Percentiles rank a stretch among this genome's conserved stretches.
Evolutionary conservation across 37 sponge, comb jelly and placozoan genomes (phyloP).

Genomic region (Ephydatia muelleri): DNA sequence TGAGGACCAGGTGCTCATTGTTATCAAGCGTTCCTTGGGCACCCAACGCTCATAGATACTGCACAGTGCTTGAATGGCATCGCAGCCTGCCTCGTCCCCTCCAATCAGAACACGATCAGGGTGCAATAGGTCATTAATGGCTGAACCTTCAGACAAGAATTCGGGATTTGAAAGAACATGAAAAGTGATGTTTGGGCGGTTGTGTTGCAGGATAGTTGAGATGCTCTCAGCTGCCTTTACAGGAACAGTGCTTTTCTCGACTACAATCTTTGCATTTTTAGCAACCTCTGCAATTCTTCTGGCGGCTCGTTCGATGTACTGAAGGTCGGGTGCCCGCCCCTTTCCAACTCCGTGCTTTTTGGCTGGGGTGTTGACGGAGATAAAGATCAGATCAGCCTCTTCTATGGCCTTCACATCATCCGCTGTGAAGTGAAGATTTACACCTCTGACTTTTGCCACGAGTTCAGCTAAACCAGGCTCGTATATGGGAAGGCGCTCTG

Average conservation of each 20-base stretch:
- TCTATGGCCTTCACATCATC: slow-evolving; percentile 60
- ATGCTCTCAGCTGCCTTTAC: slow-evolving; percentile 93
- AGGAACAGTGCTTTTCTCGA: slow-evolving; percentile 96
- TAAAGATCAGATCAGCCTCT: slow-evolving; percentile 90
- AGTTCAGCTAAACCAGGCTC: slow-evolving; percentile 89
- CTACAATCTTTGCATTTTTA: slow-evolving; percentile 76
- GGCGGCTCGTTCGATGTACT: slow-evolving; percentile 89
- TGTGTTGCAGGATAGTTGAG: slow-evolving; percentile 64
- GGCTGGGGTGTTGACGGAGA: slow-evolving; percentile 95
- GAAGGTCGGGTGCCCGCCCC: slow-evolving; percentile 88
- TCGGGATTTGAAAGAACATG: slow-evolving; percentile 95
- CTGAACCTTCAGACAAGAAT: slow-evolving; percentile 93
- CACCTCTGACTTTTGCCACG: slow-evolving; percentile 70
- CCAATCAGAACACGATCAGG: slow-evolving; percentile 96
- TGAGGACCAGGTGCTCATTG: slow-evolving; percentile 88
- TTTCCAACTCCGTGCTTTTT: slow-evolving; percentile 89
- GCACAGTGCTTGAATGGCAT: slow-evolving; percentile 66
- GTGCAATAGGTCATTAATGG: slow-evolving; percentile 80
- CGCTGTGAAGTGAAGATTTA: slow-evolving; percentile 83
- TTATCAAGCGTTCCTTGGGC: slow-evolving; percentile 68
- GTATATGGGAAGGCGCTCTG: slow-evolving; percentile 82
- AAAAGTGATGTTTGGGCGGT: slow-evolving; percentile 57
- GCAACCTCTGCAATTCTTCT: slow-evolving; percentile 85
- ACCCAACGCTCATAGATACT: slow-evolving; percentile 87
- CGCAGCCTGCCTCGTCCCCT: slow-evolving; percentile 69